phyloP scores from a whole-genome alignment of 2,888 invertebrate genomes.

The Stenolophus ochropezus region DNA sequence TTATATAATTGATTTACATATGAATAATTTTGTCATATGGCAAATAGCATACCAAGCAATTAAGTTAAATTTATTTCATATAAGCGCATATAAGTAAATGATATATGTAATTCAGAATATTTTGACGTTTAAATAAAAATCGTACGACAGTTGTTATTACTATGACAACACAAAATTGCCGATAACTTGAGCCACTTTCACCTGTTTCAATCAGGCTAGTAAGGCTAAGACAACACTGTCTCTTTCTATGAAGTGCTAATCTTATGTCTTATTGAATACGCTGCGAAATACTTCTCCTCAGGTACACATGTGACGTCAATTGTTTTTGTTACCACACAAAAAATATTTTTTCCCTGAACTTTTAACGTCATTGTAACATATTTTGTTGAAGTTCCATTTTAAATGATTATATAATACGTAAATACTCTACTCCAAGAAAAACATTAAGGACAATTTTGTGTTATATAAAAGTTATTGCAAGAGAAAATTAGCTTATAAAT shows the following conservation, averaged over 20 bases:
- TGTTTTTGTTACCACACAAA: no score
- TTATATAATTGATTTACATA: neutral
- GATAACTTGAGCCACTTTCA: constrained; percentile 24
- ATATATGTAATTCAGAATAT: no score
- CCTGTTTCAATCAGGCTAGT: constrained; percentile 21
- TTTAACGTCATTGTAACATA: no score
- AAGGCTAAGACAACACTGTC: neutral
- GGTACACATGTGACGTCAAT: no score
- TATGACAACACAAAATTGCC: constrained; percentile 9
- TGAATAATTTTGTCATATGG: neutral
- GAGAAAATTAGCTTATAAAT: no score
- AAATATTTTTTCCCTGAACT: no score
- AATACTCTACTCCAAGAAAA: no score
- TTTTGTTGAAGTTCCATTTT: no score
- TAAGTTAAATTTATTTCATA: neutral
- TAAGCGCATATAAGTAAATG: neutral
- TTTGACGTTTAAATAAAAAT: neutral
- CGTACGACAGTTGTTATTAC: neutral
- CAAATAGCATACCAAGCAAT: neutral
- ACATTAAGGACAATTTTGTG: no score
- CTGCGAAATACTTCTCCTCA: no score
- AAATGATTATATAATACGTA: no score
- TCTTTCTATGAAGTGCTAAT: neutral
- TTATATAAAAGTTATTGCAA: no score
- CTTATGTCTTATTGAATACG: neutral